Evolutionary conservation across 1,140 invertebrate species (phyloP).

Genomic region (Bombus superbus): DNA sequence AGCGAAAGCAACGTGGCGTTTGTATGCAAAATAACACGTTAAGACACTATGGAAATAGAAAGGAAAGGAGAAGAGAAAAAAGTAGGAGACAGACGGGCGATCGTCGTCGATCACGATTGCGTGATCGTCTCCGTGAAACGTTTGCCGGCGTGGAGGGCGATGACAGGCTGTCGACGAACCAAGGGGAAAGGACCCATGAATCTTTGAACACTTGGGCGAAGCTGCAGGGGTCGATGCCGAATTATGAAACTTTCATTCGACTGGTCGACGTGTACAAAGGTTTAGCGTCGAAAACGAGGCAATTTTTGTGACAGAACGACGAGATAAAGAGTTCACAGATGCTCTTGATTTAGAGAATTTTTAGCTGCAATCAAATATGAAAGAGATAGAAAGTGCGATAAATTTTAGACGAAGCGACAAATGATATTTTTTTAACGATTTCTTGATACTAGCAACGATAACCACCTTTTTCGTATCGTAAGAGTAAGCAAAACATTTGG

Average conservation of each 20-base stretch:
- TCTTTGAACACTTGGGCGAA: slow-evolving; percentile 44
- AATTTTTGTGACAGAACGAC: background rate
- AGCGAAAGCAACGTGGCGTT: background rate
- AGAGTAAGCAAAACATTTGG: too few species aligned
- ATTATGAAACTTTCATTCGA: slow-evolving; percentile 52
- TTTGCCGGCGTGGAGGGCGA: slow-evolving; percentile 16
- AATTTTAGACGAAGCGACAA: background rate
- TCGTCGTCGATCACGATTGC: slow-evolving; percentile 34
- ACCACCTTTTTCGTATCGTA: too few species aligned
- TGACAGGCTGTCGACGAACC: slow-evolving; percentile 18
- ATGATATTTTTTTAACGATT: background rate
- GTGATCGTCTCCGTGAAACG: slow-evolving; percentile 27
- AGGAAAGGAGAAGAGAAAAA: background rate
- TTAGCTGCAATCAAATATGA: background rate
- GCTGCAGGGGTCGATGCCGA: slow-evolving; percentile 37
- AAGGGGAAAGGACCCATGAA: slow-evolving; percentile 26
- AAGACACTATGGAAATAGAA: background rate
- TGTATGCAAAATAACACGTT: slow-evolving; percentile 29
- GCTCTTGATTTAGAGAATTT: background rate
- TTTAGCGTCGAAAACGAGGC: slow-evolving; percentile 2
- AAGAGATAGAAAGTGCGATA: background rate
- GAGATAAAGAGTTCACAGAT: too few species aligned
- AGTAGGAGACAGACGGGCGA: slow-evolving; percentile 1
- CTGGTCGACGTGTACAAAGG: background rate
- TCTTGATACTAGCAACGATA: background rate